Conservation (phyloP, 2,113 vertebrate species). For the Brachyhypopomus gauderio region DNA sequence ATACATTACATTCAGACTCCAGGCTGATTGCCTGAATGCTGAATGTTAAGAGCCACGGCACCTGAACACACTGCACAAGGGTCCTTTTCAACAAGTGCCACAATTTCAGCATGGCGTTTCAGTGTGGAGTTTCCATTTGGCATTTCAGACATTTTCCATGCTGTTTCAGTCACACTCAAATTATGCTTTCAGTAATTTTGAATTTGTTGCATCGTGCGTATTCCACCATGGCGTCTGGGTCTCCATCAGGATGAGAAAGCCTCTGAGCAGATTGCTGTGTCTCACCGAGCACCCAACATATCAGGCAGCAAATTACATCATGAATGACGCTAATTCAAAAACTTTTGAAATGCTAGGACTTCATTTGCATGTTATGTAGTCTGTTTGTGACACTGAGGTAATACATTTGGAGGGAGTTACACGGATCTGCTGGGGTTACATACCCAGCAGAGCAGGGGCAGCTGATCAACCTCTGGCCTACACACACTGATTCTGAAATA, state of each 20-base stretch:
- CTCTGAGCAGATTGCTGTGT: constrained; percentile 23
- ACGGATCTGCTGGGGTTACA: too few species aligned
- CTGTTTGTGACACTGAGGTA: too few species aligned
- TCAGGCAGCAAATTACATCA: constrained; percentile 14
- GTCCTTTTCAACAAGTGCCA: not conserved
- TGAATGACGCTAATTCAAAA: too few species aligned
- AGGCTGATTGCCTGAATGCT: constrained; percentile 19
- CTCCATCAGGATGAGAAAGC: constrained; percentile 7
- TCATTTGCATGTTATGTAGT: too few species aligned
- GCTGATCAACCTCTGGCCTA: too few species aligned
- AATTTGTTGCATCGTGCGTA: constrained; percentile 25
- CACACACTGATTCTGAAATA: too few species aligned
- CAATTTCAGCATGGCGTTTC: constrained; percentile 16
- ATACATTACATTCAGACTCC: constrained; percentile 1
- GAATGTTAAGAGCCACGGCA: constrained; percentile 32
- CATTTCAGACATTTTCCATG: too few species aligned
- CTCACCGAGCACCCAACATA: constrained; percentile 19
- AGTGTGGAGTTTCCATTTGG: too few species aligned
- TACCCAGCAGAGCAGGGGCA: too few species aligned
- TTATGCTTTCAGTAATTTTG: constrained; percentile 15
- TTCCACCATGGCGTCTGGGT: not conserved
- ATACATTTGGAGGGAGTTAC: too few species aligned
- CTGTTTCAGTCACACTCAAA: constrained; percentile 5
- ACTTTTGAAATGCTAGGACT: too few species aligned
- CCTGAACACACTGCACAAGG: not conserved